A percentile compares a stretch with the other conserved stretches of the same genome.
These are phyloP conservation scores for Menura novaehollandiae DNA, from an alignment of 2,113 vertebrate species.

Conservation along the genomic window DNA sequence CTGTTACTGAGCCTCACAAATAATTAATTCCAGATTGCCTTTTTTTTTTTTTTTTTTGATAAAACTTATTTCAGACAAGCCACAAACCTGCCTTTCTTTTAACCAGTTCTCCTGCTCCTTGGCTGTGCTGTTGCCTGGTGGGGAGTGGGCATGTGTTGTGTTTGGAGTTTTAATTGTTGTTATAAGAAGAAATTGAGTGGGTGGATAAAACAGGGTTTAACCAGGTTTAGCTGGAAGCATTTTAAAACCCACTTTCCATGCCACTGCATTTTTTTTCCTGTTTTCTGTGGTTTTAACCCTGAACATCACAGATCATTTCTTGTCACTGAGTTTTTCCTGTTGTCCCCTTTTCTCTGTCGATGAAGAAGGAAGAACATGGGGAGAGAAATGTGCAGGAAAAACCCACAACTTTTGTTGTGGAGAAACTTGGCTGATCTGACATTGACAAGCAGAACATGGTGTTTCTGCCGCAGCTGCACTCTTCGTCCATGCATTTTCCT, in stretches of 20 bases:
- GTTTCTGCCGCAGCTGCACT: not conserved
- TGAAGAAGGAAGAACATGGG: not conserved
- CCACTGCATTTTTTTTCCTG: fast-evolving
- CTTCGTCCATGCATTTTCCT: not conserved
- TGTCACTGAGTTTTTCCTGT: not conserved
- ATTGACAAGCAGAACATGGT: not conserved
- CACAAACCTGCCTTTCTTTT: not conserved
- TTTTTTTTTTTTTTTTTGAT: not conserved
- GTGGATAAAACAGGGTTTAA: not conserved
- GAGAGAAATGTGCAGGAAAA: not conserved
- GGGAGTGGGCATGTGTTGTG: not conserved
- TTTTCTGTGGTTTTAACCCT: not conserved
- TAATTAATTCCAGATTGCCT: slow-evolving; percentile 15
- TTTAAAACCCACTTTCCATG: not conserved
- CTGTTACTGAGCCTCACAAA: not conserved
- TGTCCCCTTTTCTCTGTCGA: not conserved
- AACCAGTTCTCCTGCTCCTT: not conserved
- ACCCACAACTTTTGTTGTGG: not conserved
- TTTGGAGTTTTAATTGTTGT: not conserved
- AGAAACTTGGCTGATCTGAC: not conserved
- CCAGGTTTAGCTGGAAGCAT: not conserved
- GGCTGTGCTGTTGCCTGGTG: not conserved
- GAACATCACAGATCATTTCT: not conserved
- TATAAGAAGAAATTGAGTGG: not conserved
- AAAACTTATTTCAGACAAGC: not conserved